Evolutionary conservation across 1,140 invertebrate species (phyloP).

Genomic region (Maniola jurtina): DNA sequence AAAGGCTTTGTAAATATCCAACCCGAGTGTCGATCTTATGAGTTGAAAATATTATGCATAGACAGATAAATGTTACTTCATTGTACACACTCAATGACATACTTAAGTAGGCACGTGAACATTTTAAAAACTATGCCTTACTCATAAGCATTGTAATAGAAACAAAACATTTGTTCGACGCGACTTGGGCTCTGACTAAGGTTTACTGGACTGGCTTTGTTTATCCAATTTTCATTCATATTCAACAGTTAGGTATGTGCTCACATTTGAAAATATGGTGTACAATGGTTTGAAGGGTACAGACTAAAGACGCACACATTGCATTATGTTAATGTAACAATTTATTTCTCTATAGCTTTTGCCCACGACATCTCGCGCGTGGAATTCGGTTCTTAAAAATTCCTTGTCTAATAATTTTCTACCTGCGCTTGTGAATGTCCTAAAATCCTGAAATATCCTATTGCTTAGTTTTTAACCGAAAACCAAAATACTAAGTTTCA

Average conservation of each 20-base stretch:
- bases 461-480: no score
- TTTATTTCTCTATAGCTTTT: slow-evolving; percentile 22
- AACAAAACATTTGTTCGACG: slow-evolving; percentile 55
- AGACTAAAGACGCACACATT: slow-evolving; percentile 12
- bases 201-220: slow-evolving; percentile 39
- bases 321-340: slow-evolving; percentile 54
- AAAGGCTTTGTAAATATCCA: no score
- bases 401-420: no score
- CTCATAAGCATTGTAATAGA: slow-evolving; percentile 42
- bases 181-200: slow-evolving; percentile 54
- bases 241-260: slow-evolving; percentile 49
- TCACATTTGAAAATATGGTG: slow-evolving; percentile 3
- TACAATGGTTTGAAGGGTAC: slow-evolving; percentile 3
- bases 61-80: neutral
- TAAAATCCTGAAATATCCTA: no score
- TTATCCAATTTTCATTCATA: slow-evolving; percentile 50
- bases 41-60: neutral
- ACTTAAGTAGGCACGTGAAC: neutral
- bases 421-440: no score
- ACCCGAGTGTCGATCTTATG: no score
- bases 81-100: no score
- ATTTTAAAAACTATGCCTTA: slow-evolving; percentile 41
- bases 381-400: no score
- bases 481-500: no score
- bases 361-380: no score